Percentiles rank a stretch among this genome's conserved stretches.
These are phyloP conservation scores for Deilephila porcellus DNA, from an alignment of 2,888 invertebrate species.

Conservation along the genomic window DNA sequence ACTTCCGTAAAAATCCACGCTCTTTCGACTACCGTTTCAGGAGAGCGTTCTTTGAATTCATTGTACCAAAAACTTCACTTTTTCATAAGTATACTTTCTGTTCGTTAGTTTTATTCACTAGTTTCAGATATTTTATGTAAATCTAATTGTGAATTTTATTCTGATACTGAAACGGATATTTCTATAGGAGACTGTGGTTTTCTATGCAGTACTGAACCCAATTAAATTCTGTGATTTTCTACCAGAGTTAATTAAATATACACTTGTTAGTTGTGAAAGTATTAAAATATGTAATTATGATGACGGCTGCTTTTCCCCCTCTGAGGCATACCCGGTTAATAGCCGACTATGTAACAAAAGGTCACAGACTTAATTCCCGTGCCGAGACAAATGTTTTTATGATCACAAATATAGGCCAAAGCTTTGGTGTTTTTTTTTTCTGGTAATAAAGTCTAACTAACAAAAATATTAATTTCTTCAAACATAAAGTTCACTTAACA, in stretches of 20 bases:
- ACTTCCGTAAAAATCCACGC: not conserved
- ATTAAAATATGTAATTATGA: too few species aligned
- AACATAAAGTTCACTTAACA: not conserved
- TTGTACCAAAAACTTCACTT: conserved; percentile 25
- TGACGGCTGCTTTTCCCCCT: too few species aligned
- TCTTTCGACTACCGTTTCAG: not conserved
- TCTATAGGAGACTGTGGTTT: not conserved
- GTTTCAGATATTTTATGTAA: not conserved
- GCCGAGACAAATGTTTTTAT: too few species aligned
- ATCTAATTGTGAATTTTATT: not conserved
- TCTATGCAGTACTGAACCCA: too few species aligned
- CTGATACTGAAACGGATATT: not conserved
- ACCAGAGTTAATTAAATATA: too few species aligned
- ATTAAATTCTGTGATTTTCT: too few species aligned
- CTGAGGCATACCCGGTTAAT: too few species aligned
- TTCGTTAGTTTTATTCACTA: conserved; percentile 7
- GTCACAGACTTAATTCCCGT: too few species aligned
- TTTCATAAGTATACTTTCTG: conserved; percentile 23
- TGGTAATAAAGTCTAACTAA: not conserved
- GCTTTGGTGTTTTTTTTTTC: too few species aligned
- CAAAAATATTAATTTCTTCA: not conserved
- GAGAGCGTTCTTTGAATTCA: conserved; percentile 24
- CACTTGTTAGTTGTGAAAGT: too few species aligned
- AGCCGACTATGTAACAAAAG: too few species aligned
- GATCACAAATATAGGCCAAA: too few species aligned